Percentiles rank a stretch among this genome's conserved stretches.
Conservation (phyloP, 2,888 invertebrate genomes). For the Nomada ruficornis region DNA sequence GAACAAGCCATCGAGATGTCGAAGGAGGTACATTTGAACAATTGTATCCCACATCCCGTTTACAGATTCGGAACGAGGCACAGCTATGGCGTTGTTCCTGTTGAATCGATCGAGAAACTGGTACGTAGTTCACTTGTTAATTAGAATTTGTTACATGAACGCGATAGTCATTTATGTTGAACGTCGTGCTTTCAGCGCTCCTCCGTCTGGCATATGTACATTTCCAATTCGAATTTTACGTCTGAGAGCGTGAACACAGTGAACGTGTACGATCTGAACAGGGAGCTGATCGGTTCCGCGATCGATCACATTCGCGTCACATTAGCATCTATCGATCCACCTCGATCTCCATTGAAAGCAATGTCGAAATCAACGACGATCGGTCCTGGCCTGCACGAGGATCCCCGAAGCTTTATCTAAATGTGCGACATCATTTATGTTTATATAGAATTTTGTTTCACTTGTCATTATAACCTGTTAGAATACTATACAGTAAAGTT, state of each 20-base stretch:
- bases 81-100: constrained; percentile 60
- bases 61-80: constrained; percentile 69
- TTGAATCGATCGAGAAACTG: constrained; percentile 56
- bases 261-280: constrained; percentile 63
- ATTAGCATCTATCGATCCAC: constrained; percentile 66
- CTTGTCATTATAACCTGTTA: too few species aligned
- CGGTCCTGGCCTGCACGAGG: constrained; percentile 22
- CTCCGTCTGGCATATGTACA: constrained; percentile 62
- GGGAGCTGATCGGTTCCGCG: constrained; percentile 62
- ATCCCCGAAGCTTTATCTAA: background rate
- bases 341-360: constrained; percentile 52
- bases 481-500: background rate
- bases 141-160: background rate
- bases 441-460: too few species aligned
- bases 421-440: too few species aligned
- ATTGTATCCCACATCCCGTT: constrained; percentile 61
- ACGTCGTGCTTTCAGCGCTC: constrained; percentile 58
- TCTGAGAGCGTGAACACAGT: constrained; percentile 66
- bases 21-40: constrained; percentile 59
- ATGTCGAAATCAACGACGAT: constrained; percentile 55
- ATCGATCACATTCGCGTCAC: constrained; percentile 61
- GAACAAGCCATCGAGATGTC: constrained; percentile 51
- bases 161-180: too few species aligned
- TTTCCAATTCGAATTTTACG: constrained; percentile 57
- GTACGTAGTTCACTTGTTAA: constrained; percentile 57